phyloP scores from a whole-genome alignment of 2,113 vertebrate species.

The Sphaerodactylus townsendi region DNA sequence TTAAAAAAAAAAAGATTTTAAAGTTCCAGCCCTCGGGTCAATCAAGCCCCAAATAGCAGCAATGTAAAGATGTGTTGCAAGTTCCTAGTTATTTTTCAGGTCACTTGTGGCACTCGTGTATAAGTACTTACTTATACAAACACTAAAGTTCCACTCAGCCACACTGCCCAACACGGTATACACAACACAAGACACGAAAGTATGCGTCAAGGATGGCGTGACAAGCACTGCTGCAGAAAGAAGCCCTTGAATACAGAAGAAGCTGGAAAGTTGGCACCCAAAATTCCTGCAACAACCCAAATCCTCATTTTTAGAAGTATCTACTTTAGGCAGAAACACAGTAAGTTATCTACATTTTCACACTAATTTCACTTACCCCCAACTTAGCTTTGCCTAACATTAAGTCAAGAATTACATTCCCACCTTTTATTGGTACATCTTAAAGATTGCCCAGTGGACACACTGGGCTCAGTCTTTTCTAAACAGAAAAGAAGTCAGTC shows the following conservation, averaged over 20 bases:
- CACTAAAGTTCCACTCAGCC: slow-evolving; percentile 6
- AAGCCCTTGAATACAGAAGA: slow-evolving; percentile 47
- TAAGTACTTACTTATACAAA: slow-evolving; percentile 20
- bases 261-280: slow-evolving; percentile 51
- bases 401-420: slow-evolving; percentile 57
- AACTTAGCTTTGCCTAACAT: slow-evolving; percentile 60
- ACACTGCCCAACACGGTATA: not conserved
- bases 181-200: slow-evolving; percentile 23
- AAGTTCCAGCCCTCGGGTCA: slow-evolving; percentile 49
- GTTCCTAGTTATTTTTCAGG: slow-evolving; percentile 46
- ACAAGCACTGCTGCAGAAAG: slow-evolving; percentile 29
- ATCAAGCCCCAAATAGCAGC: slow-evolving; percentile 57
- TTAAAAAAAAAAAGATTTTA: slow-evolving; percentile 31
- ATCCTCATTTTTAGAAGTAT: slow-evolving; percentile 50
- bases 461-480: slow-evolving; percentile 33
- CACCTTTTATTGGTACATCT: slow-evolving; percentile 60
- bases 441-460: slow-evolving; percentile 53
- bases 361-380: slow-evolving; percentile 50
- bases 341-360: slow-evolving; percentile 42
- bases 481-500: slow-evolving; percentile 36
- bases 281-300: slow-evolving; percentile 66
- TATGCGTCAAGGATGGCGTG: not conserved
- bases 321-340: slow-evolving; percentile 35
- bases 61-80: slow-evolving; percentile 41
- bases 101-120: slow-evolving; percentile 47